Evolutionary conservation across 2,113 vertebrate genomes (phyloP), one percentile per base, ranked within the genome.

Genomic region (Forbesichthys agassizii): DNA sequence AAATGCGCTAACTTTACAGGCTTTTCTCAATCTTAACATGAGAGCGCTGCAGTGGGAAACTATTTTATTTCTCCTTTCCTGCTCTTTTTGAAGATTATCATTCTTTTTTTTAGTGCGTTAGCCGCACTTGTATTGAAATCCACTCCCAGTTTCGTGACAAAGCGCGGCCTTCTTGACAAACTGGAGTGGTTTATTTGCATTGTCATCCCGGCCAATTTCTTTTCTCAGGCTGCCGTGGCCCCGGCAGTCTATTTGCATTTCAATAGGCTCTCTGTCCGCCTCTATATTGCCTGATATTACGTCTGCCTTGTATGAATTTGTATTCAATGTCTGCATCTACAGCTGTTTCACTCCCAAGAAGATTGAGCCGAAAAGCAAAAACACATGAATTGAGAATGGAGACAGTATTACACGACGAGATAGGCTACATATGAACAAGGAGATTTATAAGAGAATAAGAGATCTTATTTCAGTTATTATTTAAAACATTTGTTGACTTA

Each of bases 141-240:
- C 88, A 90, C 88, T 88, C 86, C 85, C 81, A 85, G 88, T 88
- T 88, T 88, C 81, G 75, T 89, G 86, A 89, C 88, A 88, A 91
- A 91, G 88, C 83, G 73, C 81, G 85, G 88, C 90, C 90, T 91
- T 91, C 88, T 91, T 91, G 88, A 91, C 90, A 90, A 88, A 90
- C 90, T 91, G 85, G 88, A 91, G 90, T 90, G 90, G 86, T 91
- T 91, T 90, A 91, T 88, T 86, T 90, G 88, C 88, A 91, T 91
- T 91, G 90, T 91, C 90, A 90, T 90, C 86, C 88, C 73, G 85
- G 85, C 86, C 90, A 89, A 91, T 91, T 90, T 91, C 85, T 90
- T 90, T 89, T 82, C 81, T 83, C 86, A 74, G 85, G 84, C 88
- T 82, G 84, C 84, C 72, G 77, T 70, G 63, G 86, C 88, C 86